Conservation (phyloP, 2,113 vertebrate species). For the Lepus timidus region DNA sequence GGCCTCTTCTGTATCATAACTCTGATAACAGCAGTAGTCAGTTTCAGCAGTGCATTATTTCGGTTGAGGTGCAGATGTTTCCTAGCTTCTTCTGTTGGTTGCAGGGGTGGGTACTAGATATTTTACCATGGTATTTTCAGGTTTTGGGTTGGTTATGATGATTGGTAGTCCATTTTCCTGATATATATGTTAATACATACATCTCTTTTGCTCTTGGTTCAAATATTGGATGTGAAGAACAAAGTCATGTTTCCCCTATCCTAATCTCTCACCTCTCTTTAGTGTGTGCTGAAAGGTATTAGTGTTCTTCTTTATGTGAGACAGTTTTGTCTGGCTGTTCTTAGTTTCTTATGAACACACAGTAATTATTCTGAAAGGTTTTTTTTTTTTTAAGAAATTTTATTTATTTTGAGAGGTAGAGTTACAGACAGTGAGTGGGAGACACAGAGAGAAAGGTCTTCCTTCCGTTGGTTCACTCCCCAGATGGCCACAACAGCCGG, state of each 20-base stretch:
- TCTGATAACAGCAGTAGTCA: conserved; percentile 88
- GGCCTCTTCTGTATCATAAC: conserved; percentile 93
- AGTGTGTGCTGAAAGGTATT: conserved; percentile 61
- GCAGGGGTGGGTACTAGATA: conserved; percentile 81
- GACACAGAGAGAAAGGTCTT: too few species aligned
- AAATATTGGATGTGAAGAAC: conserved; percentile 66
- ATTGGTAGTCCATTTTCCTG: conserved; percentile 74
- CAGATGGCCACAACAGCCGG: too few species aligned
- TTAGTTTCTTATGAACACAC: conserved; percentile 66
- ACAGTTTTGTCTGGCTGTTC: conserved; percentile 37
- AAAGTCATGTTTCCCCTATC: conserved; percentile 67
- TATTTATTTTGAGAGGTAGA: too few species aligned
- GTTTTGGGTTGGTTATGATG: conserved; percentile 65
- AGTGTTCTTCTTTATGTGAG: conserved; percentile 4
- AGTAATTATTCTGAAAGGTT: conserved; percentile 4
- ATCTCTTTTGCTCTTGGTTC: conserved; percentile 65
- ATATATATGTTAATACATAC: conserved; percentile 66
- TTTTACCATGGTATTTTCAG: conserved; percentile 67
- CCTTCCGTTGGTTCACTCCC: too few species aligned
- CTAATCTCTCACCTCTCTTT: neutral
- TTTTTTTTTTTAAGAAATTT: too few species aligned
- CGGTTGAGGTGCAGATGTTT: conserved; percentile 85
- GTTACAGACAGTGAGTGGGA: too few species aligned
- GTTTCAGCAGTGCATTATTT: conserved; percentile 92
- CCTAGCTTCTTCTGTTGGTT: conserved; percentile 81